These are phyloP conservation scores for Equus przewalskii DNA, from an alignment of 2,113 vertebrate genomes.

Conservation along the genomic window DNA sequence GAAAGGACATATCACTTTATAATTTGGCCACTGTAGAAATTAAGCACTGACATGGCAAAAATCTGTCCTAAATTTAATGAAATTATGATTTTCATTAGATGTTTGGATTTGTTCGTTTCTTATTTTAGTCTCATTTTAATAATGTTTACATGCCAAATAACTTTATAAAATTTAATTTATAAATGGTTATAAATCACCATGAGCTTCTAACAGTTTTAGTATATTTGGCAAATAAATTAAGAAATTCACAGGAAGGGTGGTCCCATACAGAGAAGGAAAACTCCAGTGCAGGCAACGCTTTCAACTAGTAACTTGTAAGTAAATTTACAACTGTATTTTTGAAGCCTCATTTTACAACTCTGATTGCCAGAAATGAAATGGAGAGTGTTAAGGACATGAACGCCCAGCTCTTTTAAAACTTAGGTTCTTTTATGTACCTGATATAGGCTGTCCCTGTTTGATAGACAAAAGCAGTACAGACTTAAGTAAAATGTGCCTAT, in stretches of 20 bases:
- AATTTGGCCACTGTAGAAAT: neutral
- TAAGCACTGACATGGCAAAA: neutral
- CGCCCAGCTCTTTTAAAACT: neutral
- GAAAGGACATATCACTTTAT: neutral
- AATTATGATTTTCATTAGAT: neutral
- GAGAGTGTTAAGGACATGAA: too few relatives aligned
- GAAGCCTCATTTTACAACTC: neutral
- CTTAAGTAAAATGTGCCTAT: neutral
- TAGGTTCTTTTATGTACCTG: neutral
- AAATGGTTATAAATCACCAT: neutral
- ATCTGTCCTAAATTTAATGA: neutral
- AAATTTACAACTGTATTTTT: neutral
- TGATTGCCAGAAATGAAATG: neutral
- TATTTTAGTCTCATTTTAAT: conserved; percentile 27
- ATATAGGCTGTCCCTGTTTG: neutral
- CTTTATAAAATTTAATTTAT: conserved; percentile 27
- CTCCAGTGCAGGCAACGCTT: neutral
- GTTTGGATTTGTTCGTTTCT: neutral
- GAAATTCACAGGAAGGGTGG: neutral
- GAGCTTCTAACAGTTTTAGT: neutral
- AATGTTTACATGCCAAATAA: neutral
- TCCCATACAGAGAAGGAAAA: conserved; percentile 28
- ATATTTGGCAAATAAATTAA: neutral
- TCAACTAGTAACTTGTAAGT: neutral
- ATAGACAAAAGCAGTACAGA: neutral